These are phyloP conservation scores for Sebastes iracundus DNA, from an alignment of 2,797 vertebrate species.

Conservation along the genomic window DNA sequence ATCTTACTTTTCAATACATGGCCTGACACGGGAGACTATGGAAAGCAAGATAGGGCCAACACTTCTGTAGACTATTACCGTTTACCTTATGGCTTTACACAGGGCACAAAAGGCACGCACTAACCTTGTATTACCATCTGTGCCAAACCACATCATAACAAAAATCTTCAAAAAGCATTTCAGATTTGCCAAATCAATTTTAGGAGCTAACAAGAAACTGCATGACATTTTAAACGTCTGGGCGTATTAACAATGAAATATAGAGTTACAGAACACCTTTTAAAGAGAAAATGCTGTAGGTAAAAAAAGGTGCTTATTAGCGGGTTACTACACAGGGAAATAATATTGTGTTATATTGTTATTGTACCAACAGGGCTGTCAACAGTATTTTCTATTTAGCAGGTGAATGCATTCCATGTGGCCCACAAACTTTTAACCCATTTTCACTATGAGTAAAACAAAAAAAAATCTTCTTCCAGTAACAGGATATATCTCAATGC, in stretches of 20 bases:
- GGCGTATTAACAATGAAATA: slow-evolving; percentile 27
- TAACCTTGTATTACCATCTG: slow-evolving; percentile 77
- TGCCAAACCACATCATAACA: slow-evolving; percentile 65
- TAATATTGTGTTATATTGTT: slow-evolving; percentile 63
- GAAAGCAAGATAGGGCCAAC: slow-evolving; percentile 94
- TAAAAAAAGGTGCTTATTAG: slow-evolving; percentile 31
- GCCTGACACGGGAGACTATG: slow-evolving; percentile 96
- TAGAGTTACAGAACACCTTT: slow-evolving; percentile 16
- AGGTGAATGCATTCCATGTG: slow-evolving; percentile 34
- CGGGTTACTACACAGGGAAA: slow-evolving; percentile 61
- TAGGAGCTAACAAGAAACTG: slow-evolving; percentile 44
- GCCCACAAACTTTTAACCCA: slow-evolving; percentile 4
- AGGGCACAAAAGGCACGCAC: slow-evolving; percentile 68
- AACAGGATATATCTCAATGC: slow-evolving; percentile 11
- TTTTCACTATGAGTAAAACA: slow-evolving; percentile 1
- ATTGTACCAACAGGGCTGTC: slow-evolving; percentile 63
- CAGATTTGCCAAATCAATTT: slow-evolving; percentile 53
- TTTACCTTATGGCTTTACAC: slow-evolving; percentile 84
- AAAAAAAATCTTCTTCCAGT: neutral
- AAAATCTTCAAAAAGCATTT: slow-evolving; percentile 57
- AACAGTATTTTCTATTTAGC: slow-evolving; percentile 49
- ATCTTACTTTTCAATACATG: slow-evolving; percentile 99
- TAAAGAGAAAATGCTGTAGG: neutral
- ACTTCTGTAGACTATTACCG: slow-evolving; percentile 88
- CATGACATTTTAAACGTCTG: slow-evolving; percentile 33